A percentile compares a stretch with the other conserved stretches of the same genome.
phyloP scores from a whole-genome alignment of 2,888 invertebrate genomes.

The Drosophila lacicola region DNA sequence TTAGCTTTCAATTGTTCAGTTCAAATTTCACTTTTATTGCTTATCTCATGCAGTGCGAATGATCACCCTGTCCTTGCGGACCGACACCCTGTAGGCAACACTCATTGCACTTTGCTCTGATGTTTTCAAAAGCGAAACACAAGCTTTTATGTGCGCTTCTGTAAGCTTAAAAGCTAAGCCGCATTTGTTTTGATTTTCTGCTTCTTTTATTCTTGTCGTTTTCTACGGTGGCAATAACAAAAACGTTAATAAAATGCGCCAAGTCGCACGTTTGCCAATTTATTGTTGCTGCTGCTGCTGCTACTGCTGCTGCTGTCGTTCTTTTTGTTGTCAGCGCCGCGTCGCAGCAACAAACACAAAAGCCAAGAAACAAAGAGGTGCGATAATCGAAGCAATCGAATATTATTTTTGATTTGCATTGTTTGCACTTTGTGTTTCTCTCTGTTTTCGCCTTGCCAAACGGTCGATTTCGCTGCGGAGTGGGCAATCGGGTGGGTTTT shows the following conservation, averaged over 20 bases:
- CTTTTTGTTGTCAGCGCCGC: not conserved
- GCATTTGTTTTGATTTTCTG: constrained; percentile 18
- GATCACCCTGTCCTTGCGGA: not conserved
- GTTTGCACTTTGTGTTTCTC: constrained; percentile 41
- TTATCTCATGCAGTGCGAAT: constrained; percentile 2
- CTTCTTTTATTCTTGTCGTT: not conserved
- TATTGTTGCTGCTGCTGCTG: constrained; percentile 2
- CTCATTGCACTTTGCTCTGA: constrained; percentile 3
- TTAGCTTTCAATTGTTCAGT: too few species aligned
- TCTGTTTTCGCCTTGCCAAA: constrained; percentile 2
- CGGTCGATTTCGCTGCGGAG: not conserved
- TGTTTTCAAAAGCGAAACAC: not conserved
- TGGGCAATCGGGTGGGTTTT: constrained; percentile 14
- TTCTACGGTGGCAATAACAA: constrained; percentile 10
- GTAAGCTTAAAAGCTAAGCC: constrained; percentile 12
- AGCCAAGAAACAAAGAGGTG: constrained; percentile 14
- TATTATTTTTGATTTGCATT: constrained; percentile 39
- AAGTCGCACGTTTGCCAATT: constrained; percentile 38
- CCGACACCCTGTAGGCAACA: not conserved
- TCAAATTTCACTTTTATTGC: not conserved
- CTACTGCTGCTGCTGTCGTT: constrained; percentile 1
- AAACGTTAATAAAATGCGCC: constrained; percentile 27
- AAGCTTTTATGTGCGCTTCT: constrained; percentile 1
- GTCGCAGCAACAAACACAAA: constrained; percentile 27
- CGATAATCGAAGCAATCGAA: constrained; percentile 37